Conservation (phyloP, 2,888 invertebrate species). For the Nemotelus pantherinus region DNA sequence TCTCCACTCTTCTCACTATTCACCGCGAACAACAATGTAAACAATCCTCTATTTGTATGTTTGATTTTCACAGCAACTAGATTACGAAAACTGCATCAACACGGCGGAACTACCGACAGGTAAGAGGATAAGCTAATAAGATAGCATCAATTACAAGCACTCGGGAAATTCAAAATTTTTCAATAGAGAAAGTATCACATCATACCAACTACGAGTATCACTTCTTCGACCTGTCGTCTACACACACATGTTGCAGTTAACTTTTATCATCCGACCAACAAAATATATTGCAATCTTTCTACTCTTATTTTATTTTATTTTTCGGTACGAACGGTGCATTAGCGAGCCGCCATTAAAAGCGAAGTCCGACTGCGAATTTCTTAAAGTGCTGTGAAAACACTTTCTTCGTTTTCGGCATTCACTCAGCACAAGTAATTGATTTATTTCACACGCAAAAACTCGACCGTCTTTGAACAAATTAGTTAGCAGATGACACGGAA, state of each 20-base stretch:
- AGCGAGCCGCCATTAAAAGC: no score
- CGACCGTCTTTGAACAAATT: neutral
- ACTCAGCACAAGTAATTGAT: slow-evolving; percentile 4
- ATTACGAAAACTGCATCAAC: slow-evolving; percentile 9
- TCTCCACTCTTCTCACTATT: slow-evolving; percentile 10
- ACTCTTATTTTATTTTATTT: neutral
- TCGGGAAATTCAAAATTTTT: slow-evolving; percentile 19
- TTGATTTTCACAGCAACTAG: slow-evolving; percentile 11
- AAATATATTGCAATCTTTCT: neutral
- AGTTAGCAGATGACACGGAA: neutral
- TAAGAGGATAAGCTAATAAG: neutral
- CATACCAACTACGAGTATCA: neutral
- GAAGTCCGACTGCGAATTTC: neutral
- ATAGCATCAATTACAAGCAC: slow-evolving; percentile 1
- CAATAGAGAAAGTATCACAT: slow-evolving; percentile 30
- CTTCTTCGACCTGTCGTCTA: slow-evolving; percentile 25
- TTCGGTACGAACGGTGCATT: no score
- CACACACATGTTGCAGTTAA: neutral
- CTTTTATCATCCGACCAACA: slow-evolving; percentile 14
- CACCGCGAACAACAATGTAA: slow-evolving; percentile 23
- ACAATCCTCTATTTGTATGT: slow-evolving; percentile 19
- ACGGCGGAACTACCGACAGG: slow-evolving; percentile 4
- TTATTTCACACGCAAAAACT: slow-evolving; percentile 7
- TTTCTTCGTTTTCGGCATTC: slow-evolving; percentile 32
- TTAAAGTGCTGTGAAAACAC: slow-evolving; percentile 9